Base-by-base conservation (phyloP, 1,140 invertebrate species). In the Trachymyrmex septentrionalis region DNA sequence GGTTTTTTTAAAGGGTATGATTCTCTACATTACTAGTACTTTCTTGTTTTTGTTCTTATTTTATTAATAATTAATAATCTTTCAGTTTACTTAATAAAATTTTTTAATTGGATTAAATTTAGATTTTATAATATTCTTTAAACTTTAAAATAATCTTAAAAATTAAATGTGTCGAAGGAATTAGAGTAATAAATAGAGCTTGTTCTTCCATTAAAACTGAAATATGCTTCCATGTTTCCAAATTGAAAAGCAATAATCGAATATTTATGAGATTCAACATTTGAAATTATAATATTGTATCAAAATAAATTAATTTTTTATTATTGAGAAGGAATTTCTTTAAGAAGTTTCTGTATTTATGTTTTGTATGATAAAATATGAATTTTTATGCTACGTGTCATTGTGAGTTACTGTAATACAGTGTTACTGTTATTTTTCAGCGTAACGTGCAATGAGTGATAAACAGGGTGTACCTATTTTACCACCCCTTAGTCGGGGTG, bases 361-460 rank as follows among this genome's bases (percentile, higher is more conserved):
- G 10, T 34, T 5, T 61, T 24, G 34, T 44, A 19, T 3, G 4
- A 4, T 4, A 21, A 53, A 10, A 30, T 12, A 38, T 72, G 24
- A 24, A 59, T 76, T 21, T 61, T 75, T 24, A 24, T 73, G 53
- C 30, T n/a, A 27, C 0, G 14, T 59, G 7, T 75, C 27, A 34
- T n/a, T 59, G 9, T 50, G 9, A 16, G 27, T 48, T 21, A 55
- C 12, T 53, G 2, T 71, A 85, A 24, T 78, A 5, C 12, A 85
- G 21, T 6, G n/a, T 53, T 34, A 44, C 30, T 64, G 87, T 87
- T 86, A 7, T 85, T 86, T 93, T 95, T n/a, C 90, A 95, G 95
- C 92, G 91, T 95, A 90, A 94, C 93, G 92, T 95, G 94, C 95
- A 93, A 96, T 96, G 95, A 95, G 94, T 93, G 95, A 95, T 93